Base-by-base conservation (phyloP, 1,140 invertebrate species). In the Bilobella aurantiaca region DNA sequence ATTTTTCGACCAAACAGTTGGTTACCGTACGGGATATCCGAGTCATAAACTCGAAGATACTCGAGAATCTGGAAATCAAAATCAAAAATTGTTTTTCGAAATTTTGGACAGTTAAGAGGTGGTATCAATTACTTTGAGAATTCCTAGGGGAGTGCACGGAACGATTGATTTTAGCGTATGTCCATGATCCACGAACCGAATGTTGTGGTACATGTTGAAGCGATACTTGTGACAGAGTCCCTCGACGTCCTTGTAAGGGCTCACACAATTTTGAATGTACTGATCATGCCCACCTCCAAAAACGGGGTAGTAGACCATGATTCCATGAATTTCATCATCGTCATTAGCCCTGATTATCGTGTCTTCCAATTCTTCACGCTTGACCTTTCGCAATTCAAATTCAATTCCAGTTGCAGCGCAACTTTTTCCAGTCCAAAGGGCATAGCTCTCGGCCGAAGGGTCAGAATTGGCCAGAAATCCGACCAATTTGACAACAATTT, bases 121-220 rank as follows among this genome's bases (percentile, higher is more conserved):
- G 3, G 16, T 62, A 29, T 42, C 5, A 27, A 23, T 42, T 3
- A 68, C 68, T 29, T 70, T 70, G 18, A 70, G 47, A 23, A 70
- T 61, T 21, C 58, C 69, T 18, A 70, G 58, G 18, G 69, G 69
- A n/a, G 69, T 70, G 46, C 69, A 70, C 1, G 69, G 69, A 42
- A 70, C 60, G n/a, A 70, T 70, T 25, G 58, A 70, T 30, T 70
- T 70, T 3, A 58, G 32, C 2, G 60, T 47, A 25, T 66, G 65
- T 2, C 8, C 66, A 62, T 60, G 28, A 42, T 70, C 64, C n/a
- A 68, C 27, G 34, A 65, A 67, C 28, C 69, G 66, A 37, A 68
- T 62, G 49, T 70, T 70, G 58, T 70, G 69, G 34, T 70, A 70
- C 69, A 70, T 70, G 47, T 67, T 68, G 42, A 42, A 70, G 1